A percentile compares a stretch with the other conserved stretches of the same genome.
Evolutionary conservation across 2,113 vertebrate species (phyloP).

Genomic region (Xiphophorus maculatus): DNA sequence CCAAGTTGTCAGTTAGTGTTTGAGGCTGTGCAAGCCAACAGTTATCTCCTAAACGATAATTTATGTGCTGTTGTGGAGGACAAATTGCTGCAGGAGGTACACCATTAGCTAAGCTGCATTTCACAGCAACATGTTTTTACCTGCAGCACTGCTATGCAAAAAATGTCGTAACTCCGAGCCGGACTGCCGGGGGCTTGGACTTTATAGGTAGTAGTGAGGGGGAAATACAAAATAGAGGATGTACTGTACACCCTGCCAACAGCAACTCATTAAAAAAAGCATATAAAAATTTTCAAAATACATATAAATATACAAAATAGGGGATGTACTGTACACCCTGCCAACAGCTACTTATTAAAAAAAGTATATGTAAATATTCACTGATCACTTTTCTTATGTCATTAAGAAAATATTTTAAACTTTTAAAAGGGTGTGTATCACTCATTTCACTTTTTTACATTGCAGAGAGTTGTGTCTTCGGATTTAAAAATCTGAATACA

Average conservation of each 20-base stretch:
- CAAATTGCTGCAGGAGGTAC: slow-evolving; percentile 75
- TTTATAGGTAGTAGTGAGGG: not conserved
- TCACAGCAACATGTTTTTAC: slow-evolving; percentile 74
- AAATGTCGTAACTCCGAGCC: slow-evolving; percentile 71
- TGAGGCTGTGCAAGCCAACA: slow-evolving; percentile 10
- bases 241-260: not conserved
- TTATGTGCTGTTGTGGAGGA: slow-evolving; percentile 68
- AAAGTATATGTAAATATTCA: too few species aligned
- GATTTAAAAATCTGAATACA: too few species aligned
- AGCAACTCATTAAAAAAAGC: too few species aligned
- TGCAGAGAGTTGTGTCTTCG: too few species aligned
- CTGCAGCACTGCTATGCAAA: slow-evolving; percentile 76
- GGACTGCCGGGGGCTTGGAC: slow-evolving; percentile 36
- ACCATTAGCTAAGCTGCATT: slow-evolving; percentile 68
- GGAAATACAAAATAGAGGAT: not conserved
- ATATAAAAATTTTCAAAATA: too few species aligned
- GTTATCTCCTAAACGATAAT: slow-evolving; percentile 63
- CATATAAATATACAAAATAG: not conserved
- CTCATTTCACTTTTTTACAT: too few species aligned
- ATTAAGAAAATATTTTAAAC: too few species aligned
- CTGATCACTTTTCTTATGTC: too few species aligned
- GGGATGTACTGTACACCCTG: not conserved
- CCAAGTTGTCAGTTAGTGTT: slow-evolving; percentile 34
- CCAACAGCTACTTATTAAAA: too few species aligned
- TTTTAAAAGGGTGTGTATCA: too few species aligned